Conservation (phyloP, 2,797 vertebrate species). For the Paguma larvata region DNA sequence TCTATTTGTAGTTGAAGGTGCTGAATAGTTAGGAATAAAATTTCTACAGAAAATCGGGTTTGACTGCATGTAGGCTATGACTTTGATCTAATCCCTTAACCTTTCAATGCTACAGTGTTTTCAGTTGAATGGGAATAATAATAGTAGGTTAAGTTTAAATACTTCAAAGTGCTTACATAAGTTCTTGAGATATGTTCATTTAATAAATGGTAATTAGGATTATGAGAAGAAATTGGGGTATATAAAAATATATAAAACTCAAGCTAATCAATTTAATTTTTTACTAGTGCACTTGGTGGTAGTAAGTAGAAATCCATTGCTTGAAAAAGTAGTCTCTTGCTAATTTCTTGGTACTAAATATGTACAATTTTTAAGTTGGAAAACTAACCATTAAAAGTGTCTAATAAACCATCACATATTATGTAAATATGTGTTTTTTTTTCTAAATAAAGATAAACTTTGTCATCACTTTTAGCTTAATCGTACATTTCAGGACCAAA, state of each 20-base stretch:
- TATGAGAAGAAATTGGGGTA: neutral
- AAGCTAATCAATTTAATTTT: neutral
- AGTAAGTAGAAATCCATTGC: conserved; percentile 20
- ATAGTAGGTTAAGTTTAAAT: neutral
- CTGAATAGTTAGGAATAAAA: neutral
- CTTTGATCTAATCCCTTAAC: neutral
- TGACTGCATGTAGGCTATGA: neutral
- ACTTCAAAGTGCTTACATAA: neutral
- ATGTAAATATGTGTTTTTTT: neutral
- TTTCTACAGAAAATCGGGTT: neutral
- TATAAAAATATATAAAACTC: neutral
- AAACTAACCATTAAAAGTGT: neutral
- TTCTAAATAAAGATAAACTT: neutral
- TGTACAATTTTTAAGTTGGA: conserved; percentile 20
- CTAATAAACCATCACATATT: neutral
- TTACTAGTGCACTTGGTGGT: conserved; percentile 6
- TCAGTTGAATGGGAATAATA: neutral
- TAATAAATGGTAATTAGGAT: neutral
- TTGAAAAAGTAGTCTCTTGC: conserved; percentile 18
- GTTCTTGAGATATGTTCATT: neutral
- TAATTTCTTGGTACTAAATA: conserved; percentile 43
- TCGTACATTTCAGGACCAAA: conserved; percentile 41
- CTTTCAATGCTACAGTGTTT: neutral
- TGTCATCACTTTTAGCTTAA: neutral
- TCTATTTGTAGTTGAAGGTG: neutral